Evolutionary conservation across 2,888 invertebrate genomes (phyloP).

Genomic region (Perithous albicinctus): DNA sequence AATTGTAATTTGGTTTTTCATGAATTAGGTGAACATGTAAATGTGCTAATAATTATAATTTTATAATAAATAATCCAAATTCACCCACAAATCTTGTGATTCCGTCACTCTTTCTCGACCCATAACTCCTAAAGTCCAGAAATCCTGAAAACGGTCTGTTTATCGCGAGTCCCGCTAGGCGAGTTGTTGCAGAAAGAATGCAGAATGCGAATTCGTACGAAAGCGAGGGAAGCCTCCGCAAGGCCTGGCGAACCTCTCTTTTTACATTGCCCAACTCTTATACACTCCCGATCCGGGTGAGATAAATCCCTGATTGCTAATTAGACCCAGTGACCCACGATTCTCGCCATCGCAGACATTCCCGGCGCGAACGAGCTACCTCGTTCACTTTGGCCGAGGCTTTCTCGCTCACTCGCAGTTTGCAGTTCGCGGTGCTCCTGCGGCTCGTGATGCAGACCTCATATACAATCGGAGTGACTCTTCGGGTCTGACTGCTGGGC

Average conservation of each 20-base stretch:
- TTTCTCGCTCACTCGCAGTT: conserved; percentile 6
- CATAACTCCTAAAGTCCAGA: neutral
- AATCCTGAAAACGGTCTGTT: neutral
- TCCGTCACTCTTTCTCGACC: neutral
- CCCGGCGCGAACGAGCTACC: conserved; percentile 19
- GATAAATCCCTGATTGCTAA: conserved; percentile 82
- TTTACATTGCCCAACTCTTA: conserved; percentile 62
- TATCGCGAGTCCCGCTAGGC: neutral
- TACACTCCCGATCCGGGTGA: conserved; percentile 74
- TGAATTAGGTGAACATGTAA: too few relatives aligned
- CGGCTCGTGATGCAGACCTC: conserved; percentile 10
- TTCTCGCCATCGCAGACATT: conserved; percentile 48
- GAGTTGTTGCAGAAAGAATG: neutral
- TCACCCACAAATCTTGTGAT: neutral
- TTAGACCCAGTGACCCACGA: conserved; percentile 80
- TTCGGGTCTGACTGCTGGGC: conserved; percentile 54
- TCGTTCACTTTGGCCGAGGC: neutral
- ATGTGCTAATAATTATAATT: too few relatives aligned
- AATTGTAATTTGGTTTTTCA: too few relatives aligned
- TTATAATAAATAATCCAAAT: neutral
- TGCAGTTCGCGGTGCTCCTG: neutral
- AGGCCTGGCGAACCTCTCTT: conserved; percentile 68
- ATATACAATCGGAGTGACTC: conserved; percentile 9
- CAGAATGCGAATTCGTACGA: neutral
- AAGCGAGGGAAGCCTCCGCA: conserved; percentile 17